A percentile compares a stretch with the other conserved stretches of the same genome.
Evolutionary conservation across 1,140 invertebrate genomes (phyloP).

Genomic region (Drosophila yakuba): DNA sequence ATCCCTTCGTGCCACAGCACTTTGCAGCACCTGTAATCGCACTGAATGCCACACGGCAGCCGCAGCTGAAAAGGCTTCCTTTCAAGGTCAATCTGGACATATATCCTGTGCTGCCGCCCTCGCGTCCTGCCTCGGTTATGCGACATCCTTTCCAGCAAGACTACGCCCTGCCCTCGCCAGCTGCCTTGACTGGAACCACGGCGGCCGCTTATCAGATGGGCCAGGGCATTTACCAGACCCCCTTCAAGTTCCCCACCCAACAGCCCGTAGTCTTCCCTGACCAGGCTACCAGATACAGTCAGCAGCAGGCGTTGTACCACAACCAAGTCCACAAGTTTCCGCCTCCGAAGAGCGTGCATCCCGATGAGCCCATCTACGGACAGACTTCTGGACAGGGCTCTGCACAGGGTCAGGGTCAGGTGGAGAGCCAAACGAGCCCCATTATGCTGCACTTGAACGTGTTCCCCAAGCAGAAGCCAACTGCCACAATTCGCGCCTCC

Average conservation of each 20-base stretch:
- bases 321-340: constrained; percentile 47
- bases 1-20: constrained; percentile 58
- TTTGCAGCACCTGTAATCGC: constrained; percentile 30
- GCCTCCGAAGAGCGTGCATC: constrained; percentile 24
- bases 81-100: constrained; percentile 79
- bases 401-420: constrained; percentile 7
- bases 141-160: constrained; percentile 75
- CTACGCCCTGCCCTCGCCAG: constrained; percentile 52
- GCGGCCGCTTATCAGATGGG: constrained; percentile 29
- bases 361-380: constrained; percentile 55
- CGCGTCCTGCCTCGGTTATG: constrained; percentile 62
- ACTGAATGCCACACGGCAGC: constrained; percentile 67
- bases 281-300: constrained; percentile 59
- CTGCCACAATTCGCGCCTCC: constrained; percentile 51
- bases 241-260: constrained; percentile 67
- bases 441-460: constrained; percentile 79
- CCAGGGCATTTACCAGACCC: constrained; percentile 56
- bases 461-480: constrained; percentile 73
- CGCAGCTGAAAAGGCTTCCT: constrained; percentile 65
- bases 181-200: constrained; percentile 37
- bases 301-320: constrained; percentile 63
- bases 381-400: constrained; percentile 10
- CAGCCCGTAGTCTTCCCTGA: constrained; percentile 62
- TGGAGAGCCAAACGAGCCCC: constrained; percentile 59
- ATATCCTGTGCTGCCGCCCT: constrained; percentile 71